Evolutionary conservation across 1,140 invertebrate species (phyloP).

Genomic region (Lepidurus apus): DNA sequence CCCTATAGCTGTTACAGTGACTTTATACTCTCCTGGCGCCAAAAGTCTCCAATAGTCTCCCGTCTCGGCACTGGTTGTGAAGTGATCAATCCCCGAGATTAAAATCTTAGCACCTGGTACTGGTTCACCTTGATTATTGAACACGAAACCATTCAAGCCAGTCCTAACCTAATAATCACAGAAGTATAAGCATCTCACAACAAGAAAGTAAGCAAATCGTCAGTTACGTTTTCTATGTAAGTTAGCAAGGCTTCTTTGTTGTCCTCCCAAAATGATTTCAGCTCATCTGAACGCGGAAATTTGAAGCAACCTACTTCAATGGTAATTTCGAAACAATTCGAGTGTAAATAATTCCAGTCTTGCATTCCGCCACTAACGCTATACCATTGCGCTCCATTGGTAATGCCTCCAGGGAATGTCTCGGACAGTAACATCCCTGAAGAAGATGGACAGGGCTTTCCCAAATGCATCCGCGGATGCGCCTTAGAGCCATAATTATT

Average conservation of each 20-base stretch:
- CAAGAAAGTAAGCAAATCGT: constrained; percentile 27
- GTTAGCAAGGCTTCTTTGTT: constrained; percentile 77
- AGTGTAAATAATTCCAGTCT: constrained; percentile 92
- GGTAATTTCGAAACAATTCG: constrained; percentile 91
- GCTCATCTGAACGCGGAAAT: constrained; percentile 66
- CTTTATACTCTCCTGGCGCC: constrained; percentile 63
- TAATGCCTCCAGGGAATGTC: constrained; percentile 73
- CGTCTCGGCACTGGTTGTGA: constrained; percentile 57
- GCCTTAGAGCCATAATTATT: constrained; percentile 44
- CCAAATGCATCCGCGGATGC: constrained; percentile 75
- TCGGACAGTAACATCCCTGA: constrained; percentile 54
- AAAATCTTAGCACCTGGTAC: constrained; percentile 62
- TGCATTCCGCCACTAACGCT: constrained; percentile 90
- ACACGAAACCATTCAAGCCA: constrained; percentile 34
- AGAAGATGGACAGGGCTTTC: constrained; percentile 57
- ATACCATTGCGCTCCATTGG: constrained; percentile 91
- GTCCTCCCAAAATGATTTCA: constrained; percentile 79
- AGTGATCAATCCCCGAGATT: constrained; percentile 63
- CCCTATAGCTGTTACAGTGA: constrained; percentile 55
- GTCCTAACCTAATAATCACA: constrained; percentile 34
- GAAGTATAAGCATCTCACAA: constrained; percentile 53
- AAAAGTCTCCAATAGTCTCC: constrained; percentile 74
- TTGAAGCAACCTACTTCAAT: constrained; percentile 92
- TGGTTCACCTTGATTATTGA: constrained; percentile 25
- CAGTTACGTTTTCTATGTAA: constrained; percentile 76